Conservation (phyloP, 2,113 vertebrate genomes). For the Pipa parva region DNA sequence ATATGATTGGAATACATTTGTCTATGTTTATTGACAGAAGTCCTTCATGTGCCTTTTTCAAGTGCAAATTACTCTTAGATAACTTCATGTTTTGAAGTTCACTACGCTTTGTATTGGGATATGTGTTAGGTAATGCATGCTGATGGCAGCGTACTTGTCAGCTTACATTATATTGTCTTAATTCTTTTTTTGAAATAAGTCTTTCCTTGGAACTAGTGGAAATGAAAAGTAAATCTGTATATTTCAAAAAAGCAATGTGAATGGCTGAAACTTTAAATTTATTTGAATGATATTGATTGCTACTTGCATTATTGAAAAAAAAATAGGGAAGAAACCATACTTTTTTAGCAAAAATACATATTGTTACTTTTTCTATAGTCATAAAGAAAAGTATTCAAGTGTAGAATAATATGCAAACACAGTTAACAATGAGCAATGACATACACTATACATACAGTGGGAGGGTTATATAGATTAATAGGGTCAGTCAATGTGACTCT, state of each 20-base stretch:
- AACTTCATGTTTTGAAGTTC: conserved; percentile 59
- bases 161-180: neutral
- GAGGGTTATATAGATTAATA: too few species aligned
- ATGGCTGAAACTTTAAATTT: neutral
- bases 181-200: neutral
- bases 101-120: conserved; percentile 47
- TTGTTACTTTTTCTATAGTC: too few species aligned
- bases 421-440: too few species aligned
- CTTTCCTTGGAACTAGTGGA: neutral
- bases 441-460: too few species aligned
- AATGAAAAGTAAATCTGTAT: neutral
- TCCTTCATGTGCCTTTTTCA: conserved; percentile 61
- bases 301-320: neutral
- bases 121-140: conserved; percentile 47
- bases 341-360: too few species aligned
- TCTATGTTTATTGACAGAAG: conserved; percentile 55
- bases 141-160: conserved; percentile 42
- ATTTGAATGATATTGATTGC: neutral
- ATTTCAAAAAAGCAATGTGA: neutral
- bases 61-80: conserved; percentile 66
- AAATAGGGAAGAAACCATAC: too few species aligned
- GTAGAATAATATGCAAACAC: too few species aligned
- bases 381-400: too few species aligned
- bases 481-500: too few species aligned
- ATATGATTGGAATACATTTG: conserved; percentile 56